Percentiles rank a stretch among this genome's conserved stretches.
Evolutionary conservation across 2,113 vertebrate species (phyloP).

Genomic region (Lagenorhynchus albirostris): DNA sequence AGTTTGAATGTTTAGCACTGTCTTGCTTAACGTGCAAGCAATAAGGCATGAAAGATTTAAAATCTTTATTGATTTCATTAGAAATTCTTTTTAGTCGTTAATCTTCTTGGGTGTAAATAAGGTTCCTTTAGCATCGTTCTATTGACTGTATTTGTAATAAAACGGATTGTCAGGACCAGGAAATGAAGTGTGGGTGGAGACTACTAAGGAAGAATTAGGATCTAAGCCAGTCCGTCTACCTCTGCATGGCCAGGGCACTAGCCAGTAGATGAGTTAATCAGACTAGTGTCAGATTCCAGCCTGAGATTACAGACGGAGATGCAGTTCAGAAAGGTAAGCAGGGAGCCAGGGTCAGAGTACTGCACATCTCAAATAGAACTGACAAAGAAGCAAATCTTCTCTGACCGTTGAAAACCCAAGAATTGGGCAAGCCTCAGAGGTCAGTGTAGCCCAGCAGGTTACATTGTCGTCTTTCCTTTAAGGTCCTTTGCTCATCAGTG

Average conservation of each 20-base stretch:
- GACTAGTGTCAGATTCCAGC: not conserved
- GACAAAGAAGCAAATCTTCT: not conserved
- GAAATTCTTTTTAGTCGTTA: slow-evolving; percentile 23
- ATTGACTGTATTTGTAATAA: not conserved
- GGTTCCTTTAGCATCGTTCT: not conserved
- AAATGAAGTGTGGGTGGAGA: not conserved
- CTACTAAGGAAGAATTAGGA: not conserved
- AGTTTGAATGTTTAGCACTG: not conserved
- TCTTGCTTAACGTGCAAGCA: not conserved
- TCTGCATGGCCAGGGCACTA: not conserved
- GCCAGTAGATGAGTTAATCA: not conserved
- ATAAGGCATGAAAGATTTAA: not conserved
- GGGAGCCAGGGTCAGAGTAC: not conserved
- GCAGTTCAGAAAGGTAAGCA: not conserved
- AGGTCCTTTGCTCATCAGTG: not conserved
- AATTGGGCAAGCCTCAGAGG: not conserved
- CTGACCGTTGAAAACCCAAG: not conserved
- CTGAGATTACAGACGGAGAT: not conserved
- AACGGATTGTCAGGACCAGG: not conserved
- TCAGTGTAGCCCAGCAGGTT: not conserved
- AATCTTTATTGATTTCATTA: slow-evolving; percentile 33
- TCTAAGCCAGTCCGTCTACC: not conserved
- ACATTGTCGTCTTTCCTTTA: not conserved
- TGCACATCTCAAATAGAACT: not conserved
- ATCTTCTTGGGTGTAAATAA: not conserved